Evolutionary conservation across 2,888 invertebrate species (phyloP), one percentile per base, ranked within the genome.

Genomic region (Phaedon cochleariae): DNA sequence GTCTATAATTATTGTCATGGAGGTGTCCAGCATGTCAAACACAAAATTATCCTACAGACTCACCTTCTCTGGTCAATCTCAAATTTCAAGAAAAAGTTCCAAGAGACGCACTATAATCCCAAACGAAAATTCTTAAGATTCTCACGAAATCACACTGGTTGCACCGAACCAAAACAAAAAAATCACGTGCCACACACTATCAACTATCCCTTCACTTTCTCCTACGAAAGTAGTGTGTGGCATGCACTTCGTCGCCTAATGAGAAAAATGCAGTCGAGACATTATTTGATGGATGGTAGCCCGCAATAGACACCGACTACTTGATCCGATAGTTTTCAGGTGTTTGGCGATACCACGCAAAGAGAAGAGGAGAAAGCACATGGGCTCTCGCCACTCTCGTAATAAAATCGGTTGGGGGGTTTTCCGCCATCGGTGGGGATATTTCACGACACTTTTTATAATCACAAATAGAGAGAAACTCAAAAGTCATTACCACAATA

Each of bases 331-430:
- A 53, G 29, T 53, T 48, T 57, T 53, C 51, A 59, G 54, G 51
- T 68, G 64, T 68, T 62, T 49, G 59, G 59, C 49, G n/a, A n/a
- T 18, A 46, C 31, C 31, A 59, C 53, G 51, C 53, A 46, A 22
- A 52, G n/a, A 49, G 45, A 51, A 41, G 69, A 65, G 66, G 69
- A 65, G 66, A 65, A 69, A 65, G 65, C 69, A 64, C 65, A 63
- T 60, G 69, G 34, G 59, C 31, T 55, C 49, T 54, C 58, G 57
- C 22, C 41, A 52, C 48, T 15, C 26, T 46, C 41, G 60, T 63
- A 65, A 65, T 64, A 61, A 64, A 65, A 26, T 64, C 53, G 53
- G 60, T 17, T 46, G 55, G 34, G 49, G 41, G 21, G n/a, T 48
- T 46, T 58, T 52, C 49, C 59, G 49, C 64, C 58, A 59, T 17